Evolutionary conservation across 1,140 invertebrate genomes (phyloP).

Genomic region (Eurosta solidaginis): DNA sequence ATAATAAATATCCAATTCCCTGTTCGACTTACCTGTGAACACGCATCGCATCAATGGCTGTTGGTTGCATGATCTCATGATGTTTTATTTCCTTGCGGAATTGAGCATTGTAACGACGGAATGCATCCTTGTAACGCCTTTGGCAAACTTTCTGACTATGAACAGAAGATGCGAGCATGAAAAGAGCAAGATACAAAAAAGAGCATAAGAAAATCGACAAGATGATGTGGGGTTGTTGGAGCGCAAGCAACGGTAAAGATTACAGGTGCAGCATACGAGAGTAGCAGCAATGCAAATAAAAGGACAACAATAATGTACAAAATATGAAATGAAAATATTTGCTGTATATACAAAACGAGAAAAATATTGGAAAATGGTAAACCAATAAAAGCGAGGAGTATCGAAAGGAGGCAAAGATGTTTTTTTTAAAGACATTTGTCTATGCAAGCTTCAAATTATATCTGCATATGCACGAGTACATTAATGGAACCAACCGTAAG

Average conservation of each 20-base stretch:
- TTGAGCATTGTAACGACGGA: slow-evolving; percentile 53
- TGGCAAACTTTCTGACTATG: slow-evolving; percentile 51
- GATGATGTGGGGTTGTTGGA: neutral
- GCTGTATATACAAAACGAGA: neutral
- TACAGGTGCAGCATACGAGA: neutral
- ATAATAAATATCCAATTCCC: slow-evolving; percentile 1
- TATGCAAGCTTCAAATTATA: neutral
- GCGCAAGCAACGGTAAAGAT: neutral
- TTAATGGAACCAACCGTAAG: neutral
- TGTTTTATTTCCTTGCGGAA: slow-evolving; percentile 56
- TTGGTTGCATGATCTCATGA: slow-evolving; percentile 56
- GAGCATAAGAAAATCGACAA: neutral
- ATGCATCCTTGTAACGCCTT: slow-evolving; percentile 49
- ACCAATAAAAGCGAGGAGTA: neutral
- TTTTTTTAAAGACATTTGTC: too few species aligned
- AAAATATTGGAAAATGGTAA: neutral
- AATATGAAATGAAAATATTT: slow-evolving; percentile 31
- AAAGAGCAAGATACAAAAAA: neutral
- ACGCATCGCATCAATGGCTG: slow-evolving; percentile 56
- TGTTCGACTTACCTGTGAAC: slow-evolving; percentile 47
- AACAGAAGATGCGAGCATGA: neutral
- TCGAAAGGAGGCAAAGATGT: neutral
- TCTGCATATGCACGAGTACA: slow-evolving; percentile 12
- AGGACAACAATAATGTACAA: slow-evolving; percentile 15
- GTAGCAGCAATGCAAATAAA: neutral